A percentile compares a stretch with the other conserved stretches of the same genome.
Conservation (phyloP, 1,140 invertebrate genomes). For the Euura saliciscinereae region DNA sequence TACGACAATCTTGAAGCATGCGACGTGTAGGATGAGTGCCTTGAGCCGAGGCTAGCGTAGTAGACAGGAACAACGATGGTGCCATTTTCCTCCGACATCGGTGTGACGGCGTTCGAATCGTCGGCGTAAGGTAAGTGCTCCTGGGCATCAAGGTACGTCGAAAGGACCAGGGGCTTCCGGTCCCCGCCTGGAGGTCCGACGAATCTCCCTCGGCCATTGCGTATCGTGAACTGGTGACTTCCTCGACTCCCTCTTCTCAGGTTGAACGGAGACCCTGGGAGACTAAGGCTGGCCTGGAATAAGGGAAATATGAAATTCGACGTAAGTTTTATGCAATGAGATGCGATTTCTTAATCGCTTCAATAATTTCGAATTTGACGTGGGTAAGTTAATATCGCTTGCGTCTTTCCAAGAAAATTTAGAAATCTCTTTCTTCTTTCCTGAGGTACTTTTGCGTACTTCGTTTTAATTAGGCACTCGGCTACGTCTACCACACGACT, state of each 20-base stretch:
- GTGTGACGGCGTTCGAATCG: slow-evolving; percentile 96
- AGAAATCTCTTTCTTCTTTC: no score
- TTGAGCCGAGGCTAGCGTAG: slow-evolving; percentile 82
- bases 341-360: no score
- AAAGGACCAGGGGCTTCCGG: slow-evolving; percentile 91
- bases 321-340: not conserved
- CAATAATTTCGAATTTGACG: no score
- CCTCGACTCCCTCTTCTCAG: slow-evolving; percentile 85
- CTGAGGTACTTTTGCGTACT: no score
- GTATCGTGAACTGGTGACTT: slow-evolving; percentile 90
- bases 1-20: slow-evolving; percentile 91
- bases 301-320: slow-evolving; percentile 7
- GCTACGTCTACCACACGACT: not conserved
- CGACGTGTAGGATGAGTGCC: slow-evolving; percentile 93
- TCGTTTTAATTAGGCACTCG: not conserved
- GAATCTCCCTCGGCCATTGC: slow-evolving; percentile 75
- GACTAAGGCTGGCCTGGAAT: slow-evolving; percentile 90
- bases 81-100: slow-evolving; percentile 97
- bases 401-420: no score
- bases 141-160: slow-evolving; percentile 93
- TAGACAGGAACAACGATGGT: slow-evolving; percentile 91
- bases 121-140: slow-evolving; percentile 97
- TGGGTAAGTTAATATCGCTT: no score
- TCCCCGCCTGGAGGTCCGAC: slow-evolving; percentile 76
- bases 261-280: slow-evolving; percentile 96